Evolutionary conservation across 2,888 invertebrate species (phyloP), one percentile per base, ranked within the genome.

Genomic region (Lymantria monacha): DNA sequence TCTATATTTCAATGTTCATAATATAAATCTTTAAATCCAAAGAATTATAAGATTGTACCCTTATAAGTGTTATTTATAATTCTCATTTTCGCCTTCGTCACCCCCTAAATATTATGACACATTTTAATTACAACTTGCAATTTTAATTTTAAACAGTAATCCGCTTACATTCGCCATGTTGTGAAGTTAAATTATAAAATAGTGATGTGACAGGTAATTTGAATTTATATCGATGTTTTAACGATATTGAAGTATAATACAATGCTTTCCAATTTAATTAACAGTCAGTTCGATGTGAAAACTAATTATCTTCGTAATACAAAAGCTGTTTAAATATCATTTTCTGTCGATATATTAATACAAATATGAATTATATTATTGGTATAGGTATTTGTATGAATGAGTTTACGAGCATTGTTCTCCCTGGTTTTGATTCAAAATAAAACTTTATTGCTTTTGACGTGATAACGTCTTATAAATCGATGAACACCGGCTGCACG

Each of bases 121-220:
- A 81, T 85, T 87, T 88, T 87, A 88, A 89, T 87, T 87, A 86
- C 72, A 55, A 69, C 68, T 44, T 64, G 79, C 82, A 82, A 83
- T 87, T 89, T 88, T 86, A 83, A 86, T 87, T 88, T 87, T 76
- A 72, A 76, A 78, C 65, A 67, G 66, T 87, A 89, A 90, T 85
- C 88, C 85, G 84, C 88, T 89, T 89, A 85, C 74, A 70, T 67
- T 66, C 66, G 68, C 67, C 71, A 60, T 51, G 61, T 51, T 73
- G 76, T 57, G 69, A 74, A 69, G 78, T 80, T 76, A 76, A 84
- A 84, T 82, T 77, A 74, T 71, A 50, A 48, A 61, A 44, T 77
- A 85, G 85, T 70, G 85, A 63, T 76, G 85, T 43, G 54, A 54
- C 50, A 42, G 14, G 15, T 37, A 44, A 42, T 48, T 43, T 12